A percentile compares a stretch with the other conserved stretches of the same genome.
Conservation (phyloP, 2,113 vertebrate species). For the Prietella phreatophila region DNA sequence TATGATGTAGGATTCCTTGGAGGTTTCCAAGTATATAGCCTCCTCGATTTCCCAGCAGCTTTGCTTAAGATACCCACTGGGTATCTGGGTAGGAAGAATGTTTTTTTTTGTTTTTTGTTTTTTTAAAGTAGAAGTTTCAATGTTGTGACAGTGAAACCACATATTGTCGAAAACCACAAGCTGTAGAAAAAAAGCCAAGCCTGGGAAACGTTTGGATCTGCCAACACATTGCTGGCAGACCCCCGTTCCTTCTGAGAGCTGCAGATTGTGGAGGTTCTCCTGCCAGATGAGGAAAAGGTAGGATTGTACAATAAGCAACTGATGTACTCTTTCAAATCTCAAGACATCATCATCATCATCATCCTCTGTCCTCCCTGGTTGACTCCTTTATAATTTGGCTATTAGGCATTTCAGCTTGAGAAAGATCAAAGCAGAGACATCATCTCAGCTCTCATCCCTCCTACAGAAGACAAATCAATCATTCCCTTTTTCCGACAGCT, state of each 20-base stretch:
- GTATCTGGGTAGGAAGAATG: constrained; percentile 42
- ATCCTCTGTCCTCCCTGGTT: constrained; percentile 4
- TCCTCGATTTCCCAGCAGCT: constrained; percentile 51
- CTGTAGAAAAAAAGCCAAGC: constrained; percentile 54
- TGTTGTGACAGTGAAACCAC: constrained; percentile 62
- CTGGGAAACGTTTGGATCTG: constrained; percentile 63
- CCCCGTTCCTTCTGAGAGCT: constrained; percentile 36
- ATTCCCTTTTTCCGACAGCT: constrained; percentile 38
- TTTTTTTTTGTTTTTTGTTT: constrained; percentile 18
- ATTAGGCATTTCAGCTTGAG: constrained; percentile 22
- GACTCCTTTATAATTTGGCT: constrained; percentile 24
- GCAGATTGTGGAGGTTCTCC: constrained; percentile 27
- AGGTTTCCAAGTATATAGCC: constrained; percentile 43
- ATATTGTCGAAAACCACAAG: constrained; percentile 57
- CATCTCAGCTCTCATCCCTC: constrained; percentile 36
- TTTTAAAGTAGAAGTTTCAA: constrained; percentile 47
- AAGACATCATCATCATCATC: constrained; percentile 12
- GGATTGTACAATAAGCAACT: constrained; percentile 25
- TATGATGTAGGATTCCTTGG: constrained; percentile 48
- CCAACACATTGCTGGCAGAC: constrained; percentile 46
- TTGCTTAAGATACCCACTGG: constrained; percentile 42
- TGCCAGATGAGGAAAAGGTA: constrained; percentile 38
- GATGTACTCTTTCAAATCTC: constrained; percentile 2
- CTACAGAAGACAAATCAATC: constrained; percentile 34
- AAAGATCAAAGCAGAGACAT: constrained; percentile 42